Evolutionary conservation across 2,888 invertebrate genomes (phyloP).

Genomic region (Eustalomyia histrio): DNA sequence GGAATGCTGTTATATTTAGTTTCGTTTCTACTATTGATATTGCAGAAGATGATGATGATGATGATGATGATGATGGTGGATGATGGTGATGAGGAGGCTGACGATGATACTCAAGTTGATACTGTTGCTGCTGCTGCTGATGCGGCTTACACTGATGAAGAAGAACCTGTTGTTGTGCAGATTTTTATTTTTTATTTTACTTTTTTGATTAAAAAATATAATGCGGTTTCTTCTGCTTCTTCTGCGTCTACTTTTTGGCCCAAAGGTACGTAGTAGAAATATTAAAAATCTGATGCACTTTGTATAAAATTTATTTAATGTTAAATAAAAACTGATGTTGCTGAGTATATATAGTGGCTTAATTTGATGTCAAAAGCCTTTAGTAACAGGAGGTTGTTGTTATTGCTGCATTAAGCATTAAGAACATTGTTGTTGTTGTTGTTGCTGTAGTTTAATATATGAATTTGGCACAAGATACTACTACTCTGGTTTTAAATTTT

Average conservation of each 20-base stretch:
- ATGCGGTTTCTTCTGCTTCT: conserved; percentile 43
- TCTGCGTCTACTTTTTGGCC: conserved; percentile 24
- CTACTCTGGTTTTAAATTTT: not conserved
- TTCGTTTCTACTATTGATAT: conserved; percentile 59
- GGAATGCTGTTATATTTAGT: conserved; percentile 60
- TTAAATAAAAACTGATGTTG: not conserved
- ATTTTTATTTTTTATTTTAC: conserved; percentile 10
- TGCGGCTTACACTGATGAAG: conserved; percentile 18
- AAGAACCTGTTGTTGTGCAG: conserved; percentile 59
- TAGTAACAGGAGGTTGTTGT: conserved; percentile 36
- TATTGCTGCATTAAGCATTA: not conserved
- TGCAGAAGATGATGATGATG: conserved; percentile 55
- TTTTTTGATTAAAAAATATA: conserved; percentile 26
- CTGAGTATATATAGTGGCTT: conserved; percentile 41
- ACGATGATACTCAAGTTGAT: not conserved
- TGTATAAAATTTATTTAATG: conserved; percentile 26
- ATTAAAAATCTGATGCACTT: conserved; percentile 16
- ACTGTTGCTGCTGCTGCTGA: conserved; percentile 14
- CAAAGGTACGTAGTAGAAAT: conserved; percentile 34
- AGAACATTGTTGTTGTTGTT: conserved; percentile 2
- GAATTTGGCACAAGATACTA: conserved; percentile 20
- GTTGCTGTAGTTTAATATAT: not conserved
- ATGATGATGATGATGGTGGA: conserved; percentile 50
- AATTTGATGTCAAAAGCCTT: conserved; percentile 59
- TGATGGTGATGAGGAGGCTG: conserved; percentile 30